phyloP scores from a whole-genome alignment of 2,888 invertebrate species.

The Megastigmus dorsalis region DNA sequence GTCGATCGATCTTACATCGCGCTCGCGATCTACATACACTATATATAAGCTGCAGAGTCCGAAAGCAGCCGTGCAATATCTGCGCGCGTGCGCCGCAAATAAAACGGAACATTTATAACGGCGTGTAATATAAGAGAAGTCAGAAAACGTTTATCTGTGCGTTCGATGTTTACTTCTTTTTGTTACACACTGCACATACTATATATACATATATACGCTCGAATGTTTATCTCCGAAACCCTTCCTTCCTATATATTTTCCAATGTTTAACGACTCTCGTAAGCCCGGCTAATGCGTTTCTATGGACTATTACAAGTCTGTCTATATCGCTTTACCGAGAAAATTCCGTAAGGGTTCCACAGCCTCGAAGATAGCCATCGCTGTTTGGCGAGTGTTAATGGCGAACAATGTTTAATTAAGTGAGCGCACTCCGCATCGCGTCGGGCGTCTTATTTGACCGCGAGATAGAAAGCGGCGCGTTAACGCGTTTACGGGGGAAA shows the following conservation, averaged over 20 bases:
- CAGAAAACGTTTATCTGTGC: too few species aligned
- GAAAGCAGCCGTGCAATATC: too few species aligned
- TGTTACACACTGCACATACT: background rate
- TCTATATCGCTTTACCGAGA: too few species aligned
- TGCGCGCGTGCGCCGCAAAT: background rate
- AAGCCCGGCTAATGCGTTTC: background rate
- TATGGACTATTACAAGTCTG: background rate
- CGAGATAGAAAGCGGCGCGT: too few species aligned
- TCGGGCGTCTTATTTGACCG: too few species aligned
- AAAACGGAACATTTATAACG: conserved; percentile 16
- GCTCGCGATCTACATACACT: background rate
- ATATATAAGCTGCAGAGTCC: too few species aligned
- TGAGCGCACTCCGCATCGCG: background rate
- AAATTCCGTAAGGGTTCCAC: too few species aligned
- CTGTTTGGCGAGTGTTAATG: background rate
- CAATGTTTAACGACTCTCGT: background rate
- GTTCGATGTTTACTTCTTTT: too few species aligned
- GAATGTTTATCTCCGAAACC: background rate
- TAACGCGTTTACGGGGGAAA: too few species aligned
- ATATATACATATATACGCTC: background rate
- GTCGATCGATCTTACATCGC: conserved; percentile 15
- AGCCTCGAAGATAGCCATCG: too few species aligned
- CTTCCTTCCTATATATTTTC: conserved; percentile 15
- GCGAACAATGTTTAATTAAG: background rate
- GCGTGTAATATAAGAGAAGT: background rate